Evolutionary conservation across 2,113 vertebrate genomes (phyloP).

Genomic region (Polyodon spathula): DNA sequence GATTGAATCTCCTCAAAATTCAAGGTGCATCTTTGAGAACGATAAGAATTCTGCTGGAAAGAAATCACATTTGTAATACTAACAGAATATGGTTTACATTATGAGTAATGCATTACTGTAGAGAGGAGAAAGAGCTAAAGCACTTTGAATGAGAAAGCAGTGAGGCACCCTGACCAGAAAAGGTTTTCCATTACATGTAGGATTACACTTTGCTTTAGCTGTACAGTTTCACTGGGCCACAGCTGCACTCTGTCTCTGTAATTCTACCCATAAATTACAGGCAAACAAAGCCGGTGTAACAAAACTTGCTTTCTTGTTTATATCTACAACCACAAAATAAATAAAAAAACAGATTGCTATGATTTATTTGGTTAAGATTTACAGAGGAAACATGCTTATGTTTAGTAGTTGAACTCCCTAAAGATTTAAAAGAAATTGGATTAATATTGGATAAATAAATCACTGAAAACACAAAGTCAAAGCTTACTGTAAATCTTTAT

Average conservation of each 20-base stretch:
- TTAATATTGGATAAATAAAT: too few relatives aligned
- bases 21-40: background rate
- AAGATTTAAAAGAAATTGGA: too few relatives aligned
- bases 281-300: slow-evolving; percentile 61
- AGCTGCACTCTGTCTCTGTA: slow-evolving; percentile 57
- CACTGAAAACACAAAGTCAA: too few relatives aligned
- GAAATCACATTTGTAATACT: slow-evolving; percentile 46
- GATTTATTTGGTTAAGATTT: background rate
- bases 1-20: too few relatives aligned
- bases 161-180: slow-evolving; percentile 62
- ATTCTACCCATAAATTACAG: slow-evolving; percentile 70
- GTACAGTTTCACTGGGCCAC: slow-evolving; percentile 48
- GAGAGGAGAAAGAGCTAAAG: slow-evolving; percentile 58
- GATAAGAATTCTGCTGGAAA: background rate
- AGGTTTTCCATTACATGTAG: slow-evolving; percentile 67
- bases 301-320: slow-evolving; percentile 38
- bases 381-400: background rate
- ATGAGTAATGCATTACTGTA: slow-evolving; percentile 70
- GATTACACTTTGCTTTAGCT: slow-evolving; percentile 55
- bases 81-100: slow-evolving; percentile 56
- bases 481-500: too few relatives aligned
- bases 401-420: too few relatives aligned
- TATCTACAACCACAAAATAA: too few relatives aligned
- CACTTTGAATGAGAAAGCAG: slow-evolving; percentile 59
- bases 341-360: too few relatives aligned